Evolutionary conservation across 2,888 invertebrate species (phyloP), one percentile per base, ranked within the genome.

Genomic region (Chrysodeixis includens): DNA sequence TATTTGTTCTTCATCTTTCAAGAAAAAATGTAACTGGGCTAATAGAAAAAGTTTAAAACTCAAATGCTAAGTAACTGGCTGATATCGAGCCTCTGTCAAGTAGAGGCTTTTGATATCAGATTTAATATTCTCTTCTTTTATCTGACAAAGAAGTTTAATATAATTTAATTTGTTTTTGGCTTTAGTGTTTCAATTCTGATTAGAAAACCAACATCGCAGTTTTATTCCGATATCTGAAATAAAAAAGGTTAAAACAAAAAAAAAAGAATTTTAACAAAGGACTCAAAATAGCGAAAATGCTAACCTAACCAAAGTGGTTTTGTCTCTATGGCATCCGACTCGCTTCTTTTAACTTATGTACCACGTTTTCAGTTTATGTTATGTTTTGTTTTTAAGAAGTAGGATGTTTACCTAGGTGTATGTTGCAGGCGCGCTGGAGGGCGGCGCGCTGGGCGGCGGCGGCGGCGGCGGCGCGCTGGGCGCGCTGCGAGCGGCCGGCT

Each of bases 371-470:
- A n/a, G n/a, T n/a, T n/a, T n/a, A n/a, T n/a, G n/a, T n/a, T n/a
- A n/a, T n/a, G n/a, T n/a, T n/a, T n/a, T n/a, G n/a, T n/a, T n/a
- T n/a, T n/a, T 40, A n/a, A n/a, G n/a, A 40, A 20, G 55, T 55
- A 30, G n/a, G n/a, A 32, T 59, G 16, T 32, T n/a, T 54, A 44
- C 20, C 9, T 51, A 18, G 20, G 56, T 60, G 84, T 61, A 78
- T 74, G 78, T 90, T 88, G 61, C 90, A 95, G 94, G 95, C 93
- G 90, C 93, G 91, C 94, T 95, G 95, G 94, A 93, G 93, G 93
- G 90, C 91, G 95, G 95, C 90, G 89, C 92, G 86, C 90, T 93
- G 94, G 94, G 93, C 93, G 94, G 91, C 95, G 95, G 92, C 89
- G 92, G 88, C 88, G 92, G 91, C 92, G 94, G 91, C 91, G 94